phyloP scores from a whole-genome alignment of 2,888 invertebrate species.

The Hecatera dysodea region DNA sequence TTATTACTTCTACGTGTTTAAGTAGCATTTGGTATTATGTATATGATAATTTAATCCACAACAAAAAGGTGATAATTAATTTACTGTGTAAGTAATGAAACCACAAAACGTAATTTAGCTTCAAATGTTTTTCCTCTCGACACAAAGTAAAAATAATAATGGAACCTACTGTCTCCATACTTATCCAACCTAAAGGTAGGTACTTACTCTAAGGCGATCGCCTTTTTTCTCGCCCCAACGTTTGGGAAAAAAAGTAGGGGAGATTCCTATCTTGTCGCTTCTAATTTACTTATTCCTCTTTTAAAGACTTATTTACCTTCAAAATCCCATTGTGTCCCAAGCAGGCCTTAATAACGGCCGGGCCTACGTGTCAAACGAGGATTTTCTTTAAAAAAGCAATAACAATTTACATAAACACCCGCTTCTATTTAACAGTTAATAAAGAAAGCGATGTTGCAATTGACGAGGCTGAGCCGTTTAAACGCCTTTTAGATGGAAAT shows the following conservation, averaged over 20 bases:
- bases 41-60: not conserved
- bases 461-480: constrained; percentile 84
- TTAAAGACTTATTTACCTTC: constrained; percentile 94
- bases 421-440: constrained; percentile 90
- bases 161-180: constrained; percentile 74
- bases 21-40: not conserved
- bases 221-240: constrained; percentile 88
- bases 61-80: not conserved
- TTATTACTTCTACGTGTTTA: constrained; percentile 23
- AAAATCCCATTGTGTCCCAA: constrained; percentile 90
- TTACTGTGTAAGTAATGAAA: not conserved
- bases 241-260: constrained; percentile 90
- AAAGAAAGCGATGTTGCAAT: constrained; percentile 89
- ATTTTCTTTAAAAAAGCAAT: constrained; percentile 90
- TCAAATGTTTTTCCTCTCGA: not conserved
- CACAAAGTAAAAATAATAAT: not conserved
- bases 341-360: constrained; percentile 85
- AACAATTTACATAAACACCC: constrained; percentile 91
- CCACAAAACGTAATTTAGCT: too few relatives aligned
- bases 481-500: constrained; percentile 88
- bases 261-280: constrained; percentile 95
- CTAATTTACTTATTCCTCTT: constrained; percentile 95
- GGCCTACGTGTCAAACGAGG: constrained; percentile 88
- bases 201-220: constrained; percentile 86
- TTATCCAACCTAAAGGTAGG: constrained; percentile 69